A percentile compares a stretch with the other conserved stretches of the same genome.
phyloP scores from a whole-genome alignment of 2,797 vertebrate species.

The Eulemur coronatus region DNA sequence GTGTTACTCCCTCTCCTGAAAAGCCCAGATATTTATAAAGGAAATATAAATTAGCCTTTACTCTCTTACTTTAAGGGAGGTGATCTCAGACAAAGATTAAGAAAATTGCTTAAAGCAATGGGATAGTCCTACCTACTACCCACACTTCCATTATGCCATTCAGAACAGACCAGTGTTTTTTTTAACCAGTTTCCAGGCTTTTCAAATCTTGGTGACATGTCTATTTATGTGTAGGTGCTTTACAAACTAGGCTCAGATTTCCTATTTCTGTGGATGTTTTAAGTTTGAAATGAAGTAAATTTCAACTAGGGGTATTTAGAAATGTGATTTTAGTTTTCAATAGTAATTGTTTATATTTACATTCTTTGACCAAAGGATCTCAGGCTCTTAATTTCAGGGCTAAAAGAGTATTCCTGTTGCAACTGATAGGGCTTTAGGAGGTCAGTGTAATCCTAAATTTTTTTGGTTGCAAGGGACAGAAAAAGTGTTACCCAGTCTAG shows the following conservation, averaged over 20 bases:
- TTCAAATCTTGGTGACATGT: neutral
- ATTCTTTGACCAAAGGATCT: slow-evolving; percentile 12
- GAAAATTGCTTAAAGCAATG: neutral
- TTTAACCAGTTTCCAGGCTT: neutral
- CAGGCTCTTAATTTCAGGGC: slow-evolving; percentile 11
- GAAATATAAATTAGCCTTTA: neutral
- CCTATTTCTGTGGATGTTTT: neutral
- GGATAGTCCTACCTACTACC: neutral
- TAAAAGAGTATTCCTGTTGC: neutral
- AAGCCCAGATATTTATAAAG: slow-evolving; percentile 10
- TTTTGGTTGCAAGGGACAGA: slow-evolving; percentile 10
- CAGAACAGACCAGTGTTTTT: neutral
- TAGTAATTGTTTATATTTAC: slow-evolving; percentile 13
- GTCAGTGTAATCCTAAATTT: neutral
- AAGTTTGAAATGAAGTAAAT: neutral
- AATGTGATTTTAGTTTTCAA: slow-evolving; percentile 24
- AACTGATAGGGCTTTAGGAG: neutral
- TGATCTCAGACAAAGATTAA: slow-evolving; percentile 14
- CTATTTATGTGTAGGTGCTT: neutral
- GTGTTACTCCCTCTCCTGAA: neutral
- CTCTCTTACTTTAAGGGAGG: neutral
- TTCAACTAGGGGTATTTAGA: slow-evolving; percentile 4
- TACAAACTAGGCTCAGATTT: neutral
- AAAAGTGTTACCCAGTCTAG: neutral
- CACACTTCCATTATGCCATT: neutral